Percentiles rank a stretch among this genome's conserved stretches.
Evolutionary conservation across 2,113 vertebrate species (phyloP).

Genomic region (Meleagris gallopavo): DNA sequence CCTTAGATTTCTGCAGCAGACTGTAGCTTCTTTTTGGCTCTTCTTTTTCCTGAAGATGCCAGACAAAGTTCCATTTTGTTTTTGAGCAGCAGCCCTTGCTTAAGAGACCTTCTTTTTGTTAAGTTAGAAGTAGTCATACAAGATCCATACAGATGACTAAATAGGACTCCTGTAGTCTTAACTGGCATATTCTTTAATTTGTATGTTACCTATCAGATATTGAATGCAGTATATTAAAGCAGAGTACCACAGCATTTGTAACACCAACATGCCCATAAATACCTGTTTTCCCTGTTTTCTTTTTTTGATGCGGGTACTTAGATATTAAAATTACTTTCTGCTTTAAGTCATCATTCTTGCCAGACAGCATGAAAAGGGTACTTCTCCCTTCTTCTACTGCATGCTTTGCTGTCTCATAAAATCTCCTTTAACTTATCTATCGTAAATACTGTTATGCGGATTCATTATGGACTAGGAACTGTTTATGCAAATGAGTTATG

Average conservation of each 20-base stretch:
- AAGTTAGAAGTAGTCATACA: neutral
- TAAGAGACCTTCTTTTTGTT: neutral
- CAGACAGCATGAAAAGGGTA: constrained; percentile 30
- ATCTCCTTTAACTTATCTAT: constrained; percentile 25
- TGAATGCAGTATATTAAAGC: neutral
- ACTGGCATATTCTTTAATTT: neutral
- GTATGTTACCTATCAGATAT: neutral
- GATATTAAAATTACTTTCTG: constrained; percentile 12
- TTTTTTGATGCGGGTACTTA: neutral
- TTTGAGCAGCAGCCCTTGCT: neutral
- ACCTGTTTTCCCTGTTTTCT: neutral
- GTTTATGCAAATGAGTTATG: constrained; percentile 39
- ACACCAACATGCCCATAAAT: neutral
- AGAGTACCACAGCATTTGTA: neutral
- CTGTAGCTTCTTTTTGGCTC: neutral
- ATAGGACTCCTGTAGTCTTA: neutral
- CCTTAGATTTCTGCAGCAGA: neutral
- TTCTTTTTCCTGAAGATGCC: neutral
- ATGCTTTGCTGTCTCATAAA: constrained; percentile 5
- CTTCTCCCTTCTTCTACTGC: neutral
- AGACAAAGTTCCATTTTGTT: neutral
- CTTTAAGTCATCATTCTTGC: neutral
- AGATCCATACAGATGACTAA: neutral
- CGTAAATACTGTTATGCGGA: constrained; percentile 21
- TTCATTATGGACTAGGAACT: neutral